Evolutionary conservation across 2,888 invertebrate species (phyloP).

Genomic region (Microctonus hyperodae): DNA sequence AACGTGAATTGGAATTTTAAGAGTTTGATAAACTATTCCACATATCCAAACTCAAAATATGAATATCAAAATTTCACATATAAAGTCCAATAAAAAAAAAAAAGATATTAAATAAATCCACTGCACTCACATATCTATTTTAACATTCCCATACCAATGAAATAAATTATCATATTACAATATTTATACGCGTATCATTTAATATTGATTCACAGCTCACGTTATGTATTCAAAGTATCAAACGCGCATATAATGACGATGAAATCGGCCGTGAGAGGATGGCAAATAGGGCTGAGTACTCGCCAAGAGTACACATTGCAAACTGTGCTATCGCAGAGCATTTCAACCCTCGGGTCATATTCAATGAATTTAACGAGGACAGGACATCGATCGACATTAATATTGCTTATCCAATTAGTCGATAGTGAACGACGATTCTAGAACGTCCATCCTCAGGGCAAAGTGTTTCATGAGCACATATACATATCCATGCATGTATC

Average conservation of each 20-base stretch:
- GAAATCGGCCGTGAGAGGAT: neutral
- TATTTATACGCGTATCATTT: neutral
- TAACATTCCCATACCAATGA: neutral
- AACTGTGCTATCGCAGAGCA: neutral
- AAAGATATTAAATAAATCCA: neutral
- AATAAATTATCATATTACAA: too few relatives aligned
- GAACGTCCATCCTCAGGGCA: neutral
- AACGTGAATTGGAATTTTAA: conserved; percentile 31
- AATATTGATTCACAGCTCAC: neutral
- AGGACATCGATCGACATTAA: conserved; percentile 29
- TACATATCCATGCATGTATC: neutral
- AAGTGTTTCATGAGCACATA: neutral
- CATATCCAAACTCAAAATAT: conserved; percentile 3
- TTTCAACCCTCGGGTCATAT: conserved; percentile 33
- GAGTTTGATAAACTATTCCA: neutral
- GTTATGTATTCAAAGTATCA: neutral
- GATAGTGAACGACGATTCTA: conserved; percentile 38
- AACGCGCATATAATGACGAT: neutral
- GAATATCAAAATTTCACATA: conserved; percentile 24
- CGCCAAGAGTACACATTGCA: conserved; percentile 13
- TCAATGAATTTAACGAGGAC: conserved; percentile 49
- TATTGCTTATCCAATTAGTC: conserved; percentile 50
- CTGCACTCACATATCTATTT: neutral
- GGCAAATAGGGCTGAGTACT: conserved; percentile 3
- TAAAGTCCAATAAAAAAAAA: neutral